These are phyloP conservation scores for Acestrorhynchus altus DNA, from an alignment of 2,797 vertebrate genomes.

Conservation along the genomic window DNA sequence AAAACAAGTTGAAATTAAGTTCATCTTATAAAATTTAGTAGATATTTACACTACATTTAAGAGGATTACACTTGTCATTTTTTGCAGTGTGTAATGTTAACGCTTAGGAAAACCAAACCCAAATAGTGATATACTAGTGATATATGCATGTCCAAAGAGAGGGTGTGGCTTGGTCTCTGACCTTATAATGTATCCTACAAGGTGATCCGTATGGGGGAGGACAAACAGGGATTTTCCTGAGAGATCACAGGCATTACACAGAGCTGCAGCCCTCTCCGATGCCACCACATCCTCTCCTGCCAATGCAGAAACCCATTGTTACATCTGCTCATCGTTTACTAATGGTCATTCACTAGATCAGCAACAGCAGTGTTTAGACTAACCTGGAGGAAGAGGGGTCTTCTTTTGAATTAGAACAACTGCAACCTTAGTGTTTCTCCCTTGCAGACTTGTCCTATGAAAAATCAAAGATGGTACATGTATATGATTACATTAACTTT, in stretches of 20 bases:
- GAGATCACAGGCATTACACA: conserved; percentile 93
- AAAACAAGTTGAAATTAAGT: too few species aligned
- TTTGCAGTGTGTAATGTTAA: too few species aligned
- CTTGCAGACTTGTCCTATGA: conserved; percentile 92
- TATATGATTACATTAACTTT: not conserved
- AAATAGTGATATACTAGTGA: too few species aligned
- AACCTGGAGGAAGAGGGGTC: conserved; percentile 96
- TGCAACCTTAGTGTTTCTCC: conserved; percentile 97
- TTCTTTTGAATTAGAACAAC: conserved; percentile 99
- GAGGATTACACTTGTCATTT: too few species aligned
- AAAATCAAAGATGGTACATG: not conserved
- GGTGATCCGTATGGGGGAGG: conserved; percentile 95
- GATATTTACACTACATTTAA: too few species aligned
- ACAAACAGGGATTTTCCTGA: conserved; percentile 97
- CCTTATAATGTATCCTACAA: conserved; percentile 98
- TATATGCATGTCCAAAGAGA: not conserved
- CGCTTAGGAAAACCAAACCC: too few species aligned
- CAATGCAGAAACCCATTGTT: conserved; percentile 31
- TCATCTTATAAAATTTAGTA: too few species aligned
- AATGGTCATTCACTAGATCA: not conserved
- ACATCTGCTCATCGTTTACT: not conserved
- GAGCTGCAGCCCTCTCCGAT: conserved; percentile 90
- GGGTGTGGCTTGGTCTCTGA: conserved; percentile 55
- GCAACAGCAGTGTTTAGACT: not conserved
- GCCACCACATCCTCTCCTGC: conserved; percentile 95